Evolutionary conservation across 1,140 invertebrate genomes (phyloP).

Genomic region (Dinoponera quadriceps): DNA sequence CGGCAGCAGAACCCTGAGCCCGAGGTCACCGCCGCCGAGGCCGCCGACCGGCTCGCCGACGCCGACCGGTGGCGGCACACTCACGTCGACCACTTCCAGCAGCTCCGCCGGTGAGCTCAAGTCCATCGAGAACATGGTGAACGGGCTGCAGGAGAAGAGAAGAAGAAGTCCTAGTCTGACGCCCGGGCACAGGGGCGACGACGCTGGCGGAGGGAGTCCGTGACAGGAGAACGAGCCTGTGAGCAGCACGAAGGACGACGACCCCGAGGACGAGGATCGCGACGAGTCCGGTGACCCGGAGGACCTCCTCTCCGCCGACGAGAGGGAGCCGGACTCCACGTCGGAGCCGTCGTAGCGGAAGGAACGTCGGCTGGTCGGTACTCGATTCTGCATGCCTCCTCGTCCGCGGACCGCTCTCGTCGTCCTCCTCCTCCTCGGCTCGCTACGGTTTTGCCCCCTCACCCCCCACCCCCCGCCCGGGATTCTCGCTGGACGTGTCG

Average conservation of each 20-base stretch:
- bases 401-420: conserved; percentile 9
- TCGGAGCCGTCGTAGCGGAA: conserved; percentile 84
- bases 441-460: background rate
- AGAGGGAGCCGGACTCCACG: conserved; percentile 82
- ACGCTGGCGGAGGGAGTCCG: conserved; percentile 83
- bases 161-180: conserved; percentile 79
- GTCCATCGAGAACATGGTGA: conserved; percentile 98
- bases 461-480: background rate
- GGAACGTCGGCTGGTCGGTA: conserved; percentile 61
- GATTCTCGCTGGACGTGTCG: conserved; percentile 20
- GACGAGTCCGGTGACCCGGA: conserved; percentile 63
- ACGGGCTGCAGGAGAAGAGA: conserved; percentile 93
- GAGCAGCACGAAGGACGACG: conserved; percentile 79
- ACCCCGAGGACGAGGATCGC: conserved; percentile 69
- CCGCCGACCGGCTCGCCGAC: conserved; percentile 87
- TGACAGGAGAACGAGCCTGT: conserved; percentile 84
- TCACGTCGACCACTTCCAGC: conserved; percentile 79
- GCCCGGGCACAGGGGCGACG: conserved; percentile 78
- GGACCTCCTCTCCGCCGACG: conserved; percentile 67
- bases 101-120: conserved; percentile 92
- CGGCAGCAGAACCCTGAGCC: conserved; percentile 87
- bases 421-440: background rate
- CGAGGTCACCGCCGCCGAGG: conserved; percentile 89
- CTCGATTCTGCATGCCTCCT: conserved; percentile 46
- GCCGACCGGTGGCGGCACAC: conserved; percentile 81